Base-by-base conservation (phyloP, 2,797 vertebrate genomes). In the Gephyroberyx darwinii region DNA sequence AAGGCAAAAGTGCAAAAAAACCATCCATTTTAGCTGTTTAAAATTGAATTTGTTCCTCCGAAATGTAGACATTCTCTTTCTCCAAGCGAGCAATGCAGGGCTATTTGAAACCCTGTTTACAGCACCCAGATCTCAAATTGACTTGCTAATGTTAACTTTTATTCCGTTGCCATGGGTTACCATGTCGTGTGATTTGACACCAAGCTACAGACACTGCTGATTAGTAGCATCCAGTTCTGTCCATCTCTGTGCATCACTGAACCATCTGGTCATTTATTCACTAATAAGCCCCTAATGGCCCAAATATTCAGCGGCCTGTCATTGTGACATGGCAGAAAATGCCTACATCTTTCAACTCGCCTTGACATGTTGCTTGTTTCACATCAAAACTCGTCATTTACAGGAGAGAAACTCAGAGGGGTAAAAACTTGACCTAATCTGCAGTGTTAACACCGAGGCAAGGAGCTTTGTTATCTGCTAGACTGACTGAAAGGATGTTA, bases 281-380 rank as follows among this genome's bases (percentile, higher is more conserved):
- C 98, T 99, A 99, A 99, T 99, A 99, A 99, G 97, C 97, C 98
- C 98, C 98, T 99, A 99, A 99, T 99, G 98, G 97, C 96, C 96
- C 96, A 98, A 99, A 99, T 99, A 98, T 99, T 99, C 98, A 96
- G 95, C 92, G 92, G 96, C 96, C 98, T 99, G 98, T 99, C 98
- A 99, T 94, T 96, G 95, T 97, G 97, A 98, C 97, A 98, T 97
- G 97, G 96, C 96, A 98, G 96, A 96, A 97, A 98, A 98, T 97
- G 97, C 98, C 97, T 97, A 97, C 97, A 97, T 98, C 96, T 99
- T 97, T 99, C 98, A 98, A 96, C 96, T 98, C 87, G 92, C 94
- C 95, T 96, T 98, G 98, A 99, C 98, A 97, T 96, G 96, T 96
- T 98, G 97, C 98, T 99, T 99, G 98, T 99, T 99, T 99, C 98